phyloP scores from a whole-genome alignment of 2,888 invertebrate genomes.

The Adelognathus sp. region DNA sequence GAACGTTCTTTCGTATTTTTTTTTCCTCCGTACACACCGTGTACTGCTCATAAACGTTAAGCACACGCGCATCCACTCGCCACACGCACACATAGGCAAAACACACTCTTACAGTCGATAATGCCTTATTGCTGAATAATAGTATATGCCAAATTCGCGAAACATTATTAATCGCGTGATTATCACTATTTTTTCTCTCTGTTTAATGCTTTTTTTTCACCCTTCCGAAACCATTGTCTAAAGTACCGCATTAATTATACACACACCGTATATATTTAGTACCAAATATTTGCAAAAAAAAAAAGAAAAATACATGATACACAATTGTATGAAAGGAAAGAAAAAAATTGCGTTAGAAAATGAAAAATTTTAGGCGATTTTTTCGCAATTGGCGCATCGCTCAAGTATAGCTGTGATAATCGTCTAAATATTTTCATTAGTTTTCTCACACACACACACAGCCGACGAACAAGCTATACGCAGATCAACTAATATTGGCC shows the following conservation, averaged over 20 bases:
- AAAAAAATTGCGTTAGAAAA: constrained; percentile 31
- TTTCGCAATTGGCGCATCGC: background rate
- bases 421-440: background rate
- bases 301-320: too few relatives aligned
- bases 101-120: constrained; percentile 26
- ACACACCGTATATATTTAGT: constrained; percentile 24
- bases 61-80: constrained; percentile 1
- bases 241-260: constrained; percentile 3
- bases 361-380: constrained; percentile 4
- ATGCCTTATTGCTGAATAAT: constrained; percentile 51
- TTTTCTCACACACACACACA: background rate
- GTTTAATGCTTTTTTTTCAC: background rate
- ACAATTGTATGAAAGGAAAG: background rate
- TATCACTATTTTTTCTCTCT: background rate
- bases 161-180: background rate
- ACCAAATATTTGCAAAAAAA: background rate
- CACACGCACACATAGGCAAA: constrained; percentile 25
- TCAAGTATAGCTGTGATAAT: constrained; percentile 14
- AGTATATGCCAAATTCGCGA: background rate
- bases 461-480: constrained; percentile 33
- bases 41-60: background rate
- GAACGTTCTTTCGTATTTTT: constrained; percentile 24
- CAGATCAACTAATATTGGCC: constrained; percentile 26
- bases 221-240: background rate
- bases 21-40: constrained; percentile 10